Evolutionary conservation across 2,888 invertebrate species (phyloP), one percentile per base, ranked within the genome.

Genomic region (Lycaena phlaeas): DNA sequence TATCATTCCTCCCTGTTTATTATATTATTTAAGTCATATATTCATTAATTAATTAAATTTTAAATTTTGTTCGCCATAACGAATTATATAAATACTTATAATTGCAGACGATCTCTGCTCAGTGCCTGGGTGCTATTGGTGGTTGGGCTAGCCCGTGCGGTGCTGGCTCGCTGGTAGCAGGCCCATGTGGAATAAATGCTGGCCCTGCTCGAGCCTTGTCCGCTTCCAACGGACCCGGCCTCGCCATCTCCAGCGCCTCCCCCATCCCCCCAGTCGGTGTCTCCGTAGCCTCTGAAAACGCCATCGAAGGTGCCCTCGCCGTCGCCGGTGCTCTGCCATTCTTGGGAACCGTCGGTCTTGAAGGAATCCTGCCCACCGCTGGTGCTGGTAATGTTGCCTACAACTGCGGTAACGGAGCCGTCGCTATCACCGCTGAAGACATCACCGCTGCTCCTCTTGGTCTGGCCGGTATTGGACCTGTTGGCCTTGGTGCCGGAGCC

Each of bases 181-280:
- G 27, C n/a, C 27, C 15, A 10, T 36, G 41, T 14, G 31, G 43
- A 6, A 50, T 46, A 9, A 43, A 38, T 26, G 44, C 41, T 11
- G 43, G 44, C 2, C 38, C 44, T 30, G 40, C 37, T 6, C 15
- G 10, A 6, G 26, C 37, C 10, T 6, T 37, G 15, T 41, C 50
- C 11, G 50, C 53, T 9, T 53, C 54, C n/a, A 45, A 45, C 15
- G 53, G 50, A 5, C 37, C 37, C 36, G 44, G n/a, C 58, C 37
- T 34, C 14, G 28, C 52, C 1, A 50, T 56, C 7, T 47, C 64
- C 36, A 61, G 61, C 40, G 45, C 52, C 3, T 64, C 64, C 4
- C 54, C 59, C n/a, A 50, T 59, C 26, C 48, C 59, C 3, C 51
- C 56, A 4, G 48, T 42, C 18, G 64, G 64, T 4, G 44, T 64